Percentiles rank a stretch among this genome's conserved stretches.
phyloP scores from a whole-genome alignment of 2,888 invertebrate species.

The Apantesis nais region DNA sequence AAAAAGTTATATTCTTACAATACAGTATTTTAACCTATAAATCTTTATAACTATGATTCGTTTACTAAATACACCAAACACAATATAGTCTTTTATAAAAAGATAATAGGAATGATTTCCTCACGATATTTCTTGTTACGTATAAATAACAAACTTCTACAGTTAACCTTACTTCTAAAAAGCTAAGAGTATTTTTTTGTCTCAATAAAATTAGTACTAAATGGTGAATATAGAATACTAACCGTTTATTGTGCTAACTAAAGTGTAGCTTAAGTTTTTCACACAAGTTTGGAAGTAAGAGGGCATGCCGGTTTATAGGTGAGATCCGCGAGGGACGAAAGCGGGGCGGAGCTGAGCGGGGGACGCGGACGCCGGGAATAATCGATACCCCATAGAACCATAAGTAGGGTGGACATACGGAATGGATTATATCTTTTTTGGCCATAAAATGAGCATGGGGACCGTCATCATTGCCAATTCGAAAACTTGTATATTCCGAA shows the following conservation, averaged over 20 bases:
- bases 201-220: conserved; percentile 28
- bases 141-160: not conserved
- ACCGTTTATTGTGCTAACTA: conserved; percentile 27
- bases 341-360: conserved; percentile 24
- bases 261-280: conserved; percentile 44
- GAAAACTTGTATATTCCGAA: not conserved
- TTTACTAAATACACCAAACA: not conserved
- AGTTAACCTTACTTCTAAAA: conserved; percentile 1
- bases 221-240: conserved; percentile 12
- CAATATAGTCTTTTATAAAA: not conserved
- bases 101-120: not conserved
- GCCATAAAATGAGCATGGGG: conserved; percentile 53
- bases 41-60: too few species aligned
- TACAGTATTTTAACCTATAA: not conserved
- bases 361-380: conserved; percentile 57
- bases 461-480: conserved; percentile 13
- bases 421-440: conserved; percentile 66
- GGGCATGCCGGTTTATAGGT: conserved; percentile 46
- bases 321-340: conserved; percentile 53
- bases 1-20: conserved; percentile 8
- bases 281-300: conserved; percentile 49
- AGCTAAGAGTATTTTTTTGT: conserved; percentile 12
- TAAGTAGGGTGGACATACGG: conserved; percentile 78
- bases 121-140: not conserved
- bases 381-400: conserved; percentile 81